Evolutionary conservation across 2,888 invertebrate species (phyloP), one percentile per base, ranked within the genome.

Genomic region (Tachystola acroxantha): DNA sequence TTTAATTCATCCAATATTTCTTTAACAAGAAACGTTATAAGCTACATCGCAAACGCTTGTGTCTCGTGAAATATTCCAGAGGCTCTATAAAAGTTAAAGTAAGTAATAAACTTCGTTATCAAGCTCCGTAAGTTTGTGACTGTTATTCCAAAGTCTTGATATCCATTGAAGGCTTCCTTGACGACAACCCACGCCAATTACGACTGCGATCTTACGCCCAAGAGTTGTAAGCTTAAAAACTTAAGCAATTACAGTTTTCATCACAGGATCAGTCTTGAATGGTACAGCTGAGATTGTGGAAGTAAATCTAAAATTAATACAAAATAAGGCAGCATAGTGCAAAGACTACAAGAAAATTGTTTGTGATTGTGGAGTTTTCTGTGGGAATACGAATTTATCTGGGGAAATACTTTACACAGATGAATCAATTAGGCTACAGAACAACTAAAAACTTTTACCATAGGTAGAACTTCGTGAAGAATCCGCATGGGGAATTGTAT

Each of bases 81-180:
- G 46, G 63, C 53, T 25, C 39, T 16, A 10, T 29, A 29, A 33
- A 35, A 35, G 35, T 36, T 25, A 19, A 36, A 36, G 36, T 14
- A 31, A 62, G 57, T 53, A 57, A 53, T 57, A 57, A 61, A 48
- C 52, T 53, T 47, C 46, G 58, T 63, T 72, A 72, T 70, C 68
- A 58, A 49, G 34, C 42, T 42, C 48, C 55, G 46, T 48, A 54
- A 71, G 65, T 73, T 71, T 54, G 58, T 60, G 64, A 71, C 64
- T 57, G 65, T 68, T 62, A 72, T 68, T 67, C 54, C 58, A 58
- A 58, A 63, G 53, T 54, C 57, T 63, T 57, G 61, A 61, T 58
- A 61, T 50, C 53, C 49, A 50, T 51, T 54, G 45, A 50, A 54
- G 51, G 52, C 34, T 32, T 27, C 27, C 31, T 35, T 27, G 11